phyloP scores from a whole-genome alignment of 2,888 invertebrate species.

The Agriopis leucophaearia region DNA sequence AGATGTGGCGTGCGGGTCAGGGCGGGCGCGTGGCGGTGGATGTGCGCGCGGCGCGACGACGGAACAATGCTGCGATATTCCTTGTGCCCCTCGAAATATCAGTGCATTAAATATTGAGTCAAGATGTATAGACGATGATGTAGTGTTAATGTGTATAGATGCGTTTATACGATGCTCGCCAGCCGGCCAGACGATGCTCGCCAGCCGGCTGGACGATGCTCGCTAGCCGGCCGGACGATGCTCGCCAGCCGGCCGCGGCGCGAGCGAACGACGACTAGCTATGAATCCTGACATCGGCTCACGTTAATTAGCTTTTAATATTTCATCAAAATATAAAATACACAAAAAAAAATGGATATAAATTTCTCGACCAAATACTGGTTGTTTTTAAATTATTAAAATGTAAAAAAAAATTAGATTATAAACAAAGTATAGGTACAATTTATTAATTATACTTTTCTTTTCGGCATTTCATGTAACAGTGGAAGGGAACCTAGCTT shows the following conservation, averaged over 20 bases:
- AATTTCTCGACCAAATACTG: constrained; percentile 86
- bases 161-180: constrained; percentile 81
- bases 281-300: constrained; percentile 87
- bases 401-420: constrained; percentile 86
- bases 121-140: constrained; percentile 78
- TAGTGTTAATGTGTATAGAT: constrained; percentile 82
- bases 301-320: constrained; percentile 87
- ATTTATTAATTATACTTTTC: constrained; percentile 86
- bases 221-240: constrained; percentile 74
- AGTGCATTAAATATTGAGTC: constrained; percentile 79
- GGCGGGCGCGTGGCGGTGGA: constrained; percentile 61
- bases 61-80: constrained; percentile 84
- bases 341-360: constrained; percentile 86
- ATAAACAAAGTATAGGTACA: constrained; percentile 87
- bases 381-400: constrained; percentile 87
- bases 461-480: constrained; percentile 83
- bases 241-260: constrained; percentile 72
- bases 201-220: too few species aligned
- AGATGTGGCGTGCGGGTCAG: constrained; percentile 46
- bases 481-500: constrained; percentile 75
- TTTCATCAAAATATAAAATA: constrained; percentile 87
- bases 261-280: constrained; percentile 86
- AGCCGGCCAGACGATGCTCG: too few species aligned
- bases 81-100: constrained; percentile 84
- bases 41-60: constrained; percentile 59